Evolutionary conservation across 2,888 invertebrate species (phyloP).

Genomic region (Conops quadrifasciatus): DNA sequence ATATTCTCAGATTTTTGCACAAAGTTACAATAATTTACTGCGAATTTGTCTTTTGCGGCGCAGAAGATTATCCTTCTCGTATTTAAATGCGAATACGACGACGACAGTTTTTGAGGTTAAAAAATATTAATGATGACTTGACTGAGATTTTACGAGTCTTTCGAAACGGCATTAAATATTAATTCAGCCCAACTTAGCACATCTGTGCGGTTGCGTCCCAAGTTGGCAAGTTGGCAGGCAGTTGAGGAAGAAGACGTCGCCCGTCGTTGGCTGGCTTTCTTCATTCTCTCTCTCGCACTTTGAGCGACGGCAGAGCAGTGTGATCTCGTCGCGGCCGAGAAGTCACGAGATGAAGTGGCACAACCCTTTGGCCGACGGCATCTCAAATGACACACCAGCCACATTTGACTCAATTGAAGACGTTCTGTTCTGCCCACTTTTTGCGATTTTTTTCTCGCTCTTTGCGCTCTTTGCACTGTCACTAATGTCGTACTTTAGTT

Average conservation of each 20-base stretch:
- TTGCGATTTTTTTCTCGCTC: neutral
- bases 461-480: constrained; percentile 14
- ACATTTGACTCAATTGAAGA: constrained; percentile 12
- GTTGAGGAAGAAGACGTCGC: neutral
- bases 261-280: neutral
- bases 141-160: constrained; percentile 39
- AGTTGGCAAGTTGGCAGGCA: constrained; percentile 2
- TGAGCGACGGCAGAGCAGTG: constrained; percentile 17
- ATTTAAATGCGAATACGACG: neutral
- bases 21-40: too few species aligned
- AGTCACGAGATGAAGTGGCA: constrained; percentile 21
- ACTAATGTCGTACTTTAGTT: constrained; percentile 20
- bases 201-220: constrained; percentile 8
- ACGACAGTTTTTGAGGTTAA: neutral
- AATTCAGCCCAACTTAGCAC: constrained; percentile 41
- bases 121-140: constrained; percentile 46
- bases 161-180: constrained; percentile 44
- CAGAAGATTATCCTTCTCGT: too few species aligned
- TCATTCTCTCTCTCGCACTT: too few species aligned
- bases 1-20: too few species aligned
- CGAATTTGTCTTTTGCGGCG: too few species aligned
- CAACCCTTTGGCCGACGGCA: constrained; percentile 32
- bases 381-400: neutral
- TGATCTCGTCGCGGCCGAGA: constrained; percentile 27
- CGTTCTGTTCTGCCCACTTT: constrained; percentile 8